phyloP scores from a whole-genome alignment of 2,797 vertebrate genomes.

The Megaceryle alcyon region DNA sequence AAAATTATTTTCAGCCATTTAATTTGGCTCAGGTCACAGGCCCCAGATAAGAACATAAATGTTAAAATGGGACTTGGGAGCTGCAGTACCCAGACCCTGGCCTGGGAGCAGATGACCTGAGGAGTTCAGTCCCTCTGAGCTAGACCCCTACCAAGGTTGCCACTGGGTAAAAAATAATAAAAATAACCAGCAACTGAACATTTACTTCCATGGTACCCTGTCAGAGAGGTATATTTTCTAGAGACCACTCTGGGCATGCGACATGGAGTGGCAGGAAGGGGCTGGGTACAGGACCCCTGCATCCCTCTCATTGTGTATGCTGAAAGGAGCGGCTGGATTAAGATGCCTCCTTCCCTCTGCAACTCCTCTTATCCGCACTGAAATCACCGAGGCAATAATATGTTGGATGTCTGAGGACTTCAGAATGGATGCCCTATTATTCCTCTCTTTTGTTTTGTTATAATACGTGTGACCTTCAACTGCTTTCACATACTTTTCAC shows the following conservation, averaged over 20 bases:
- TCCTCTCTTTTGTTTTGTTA: constrained; percentile 68
- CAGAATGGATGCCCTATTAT: constrained; percentile 63
- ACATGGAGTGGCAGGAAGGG: background rate
- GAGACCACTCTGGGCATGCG: background rate
- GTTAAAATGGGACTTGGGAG: background rate
- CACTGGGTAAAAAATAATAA: background rate
- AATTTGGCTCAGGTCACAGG: background rate
- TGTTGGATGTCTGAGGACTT: constrained; percentile 48
- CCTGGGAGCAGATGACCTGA: background rate
- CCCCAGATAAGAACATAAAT: background rate
- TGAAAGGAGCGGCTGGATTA: constrained; percentile 55
- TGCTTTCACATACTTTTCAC: constrained; percentile 59
- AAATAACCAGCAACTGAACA: background rate
- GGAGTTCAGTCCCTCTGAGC: background rate
- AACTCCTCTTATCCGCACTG: constrained; percentile 16
- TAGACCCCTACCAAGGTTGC: background rate
- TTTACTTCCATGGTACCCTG: background rate
- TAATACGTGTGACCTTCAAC: constrained; percentile 70
- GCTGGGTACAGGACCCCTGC: background rate
- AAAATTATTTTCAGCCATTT: background rate
- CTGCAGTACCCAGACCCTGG: background rate
- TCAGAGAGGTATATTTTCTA: background rate
- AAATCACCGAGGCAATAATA: constrained; percentile 55
- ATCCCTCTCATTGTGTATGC: constrained; percentile 20
- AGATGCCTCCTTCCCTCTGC: constrained; percentile 30